Base-by-base conservation (phyloP, 2,113 vertebrate species). In the Colaptes auratus region DNA sequence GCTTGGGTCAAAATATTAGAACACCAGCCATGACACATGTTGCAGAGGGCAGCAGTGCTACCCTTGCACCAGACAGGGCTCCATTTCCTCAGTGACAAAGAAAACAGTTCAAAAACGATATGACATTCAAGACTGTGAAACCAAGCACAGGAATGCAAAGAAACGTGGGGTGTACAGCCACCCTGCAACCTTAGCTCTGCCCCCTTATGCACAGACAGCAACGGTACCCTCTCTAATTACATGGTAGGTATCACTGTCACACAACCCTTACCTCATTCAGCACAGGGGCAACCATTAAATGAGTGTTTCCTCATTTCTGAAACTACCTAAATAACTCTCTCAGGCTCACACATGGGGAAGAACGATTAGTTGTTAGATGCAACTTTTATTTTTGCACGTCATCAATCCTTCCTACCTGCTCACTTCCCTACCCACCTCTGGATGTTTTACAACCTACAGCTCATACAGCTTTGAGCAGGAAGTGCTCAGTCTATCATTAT, bases 21-120 rank as follows among this genome's bases (percentile, higher is more conserved):
- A 33, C 1, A 2, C 12, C 28, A 35, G 42, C 1, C 1, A 60
- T 0, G 0, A 20, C 1, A 1, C 1, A 1, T 2, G 1, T 6
- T 6, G 2, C 0, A 1, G 31, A 74, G 48, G 30, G 30, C 30
- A 76, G 44, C 5, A 0, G 3, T 5, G 30, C 35, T 25, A 17
- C 17, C 50, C 60, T 13, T 9, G 11, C 28, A 52, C 14, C 48
- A 52, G n/a, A 39, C 48, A 50, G n/a, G n/a, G 24, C 31, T 70
- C 23, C 8, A 21, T 50, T 78, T 71, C 77, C 42, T 18, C 24
- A 6, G 7, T 36, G 61, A 20, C 0, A 0, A 69, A 78, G 27
- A 64, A 88, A 94, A 78, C 25, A 35, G 21, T 69, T 67, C 30
- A 66, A 86, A 94, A 84, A 16, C 6, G 1, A 0, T 21, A 59